phyloP scores from a whole-genome alignment of 2,113 vertebrate genomes.

The Scatophagus argus region DNA sequence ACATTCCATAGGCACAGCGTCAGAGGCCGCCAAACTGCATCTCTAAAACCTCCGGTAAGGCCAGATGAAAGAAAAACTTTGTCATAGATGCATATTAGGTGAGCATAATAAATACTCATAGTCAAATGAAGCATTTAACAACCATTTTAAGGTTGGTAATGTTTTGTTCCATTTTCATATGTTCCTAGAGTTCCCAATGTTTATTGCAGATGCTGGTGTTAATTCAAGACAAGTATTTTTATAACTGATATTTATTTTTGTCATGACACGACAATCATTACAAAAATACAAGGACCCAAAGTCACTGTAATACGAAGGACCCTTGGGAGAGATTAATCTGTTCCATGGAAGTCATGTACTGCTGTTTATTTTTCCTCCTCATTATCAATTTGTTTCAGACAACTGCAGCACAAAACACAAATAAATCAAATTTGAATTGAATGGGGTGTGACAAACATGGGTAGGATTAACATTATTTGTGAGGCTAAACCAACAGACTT shows the following conservation, averaged over 20 bases:
- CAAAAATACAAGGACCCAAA: neutral
- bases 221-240: neutral
- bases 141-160: neutral
- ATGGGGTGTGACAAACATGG: neutral
- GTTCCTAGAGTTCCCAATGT: neutral
- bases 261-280: too few relatives aligned
- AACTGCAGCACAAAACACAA: conserved; percentile 32
- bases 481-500: neutral
- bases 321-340: neutral
- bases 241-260: neutral
- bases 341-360: neutral
- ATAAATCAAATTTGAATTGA: conserved; percentile 37
- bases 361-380: conserved; percentile 52
- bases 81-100: neutral
- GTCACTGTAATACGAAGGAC: neutral
- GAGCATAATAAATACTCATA: neutral
- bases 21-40: conserved; percentile 20
- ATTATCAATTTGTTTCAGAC: conserved; percentile 35
- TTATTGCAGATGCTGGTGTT: neutral
- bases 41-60: conserved; percentile 7
- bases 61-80: neutral
- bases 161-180: neutral
- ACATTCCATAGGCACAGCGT: conserved; percentile 65
- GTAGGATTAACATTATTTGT: neutral
- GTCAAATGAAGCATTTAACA: neutral